These are phyloP conservation scores for Caenorhabditis afra DNA, from an alignment of 2,888 invertebrate genomes.

Conservation along the genomic window DNA sequence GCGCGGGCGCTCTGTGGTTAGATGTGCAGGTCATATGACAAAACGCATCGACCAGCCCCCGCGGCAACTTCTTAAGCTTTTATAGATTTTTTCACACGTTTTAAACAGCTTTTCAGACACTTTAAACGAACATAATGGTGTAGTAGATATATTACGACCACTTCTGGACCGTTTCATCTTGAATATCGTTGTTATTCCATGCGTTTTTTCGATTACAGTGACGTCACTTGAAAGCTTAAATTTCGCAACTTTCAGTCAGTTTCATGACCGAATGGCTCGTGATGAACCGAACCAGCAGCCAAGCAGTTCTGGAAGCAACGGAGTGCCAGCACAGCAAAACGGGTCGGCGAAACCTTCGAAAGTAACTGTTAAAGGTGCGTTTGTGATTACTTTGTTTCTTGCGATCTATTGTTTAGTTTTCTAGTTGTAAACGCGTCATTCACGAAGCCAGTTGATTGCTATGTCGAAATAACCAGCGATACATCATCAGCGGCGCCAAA, in stretches of 20 bases:
- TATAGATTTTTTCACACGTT: conserved; percentile 55
- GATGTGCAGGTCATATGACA: conserved; percentile 65
- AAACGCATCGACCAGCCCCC: conserved; percentile 26
- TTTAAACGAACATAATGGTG: not conserved
- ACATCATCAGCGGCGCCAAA: conserved; percentile 62
- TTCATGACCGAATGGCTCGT: conserved; percentile 60
- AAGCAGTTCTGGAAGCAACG: conserved; percentile 56
- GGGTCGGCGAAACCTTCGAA: conserved; percentile 57
- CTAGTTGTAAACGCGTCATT: conserved; percentile 76
- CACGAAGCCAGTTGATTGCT: conserved; percentile 74
- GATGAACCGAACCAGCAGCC: conserved; percentile 58
- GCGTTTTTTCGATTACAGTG: not conserved
- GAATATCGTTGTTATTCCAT: not conserved
- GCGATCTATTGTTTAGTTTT: no score
- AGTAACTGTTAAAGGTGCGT: conserved; percentile 62
- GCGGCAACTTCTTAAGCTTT: conserved; percentile 43
- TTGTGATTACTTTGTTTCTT: not conserved
- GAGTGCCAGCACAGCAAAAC: conserved; percentile 31
- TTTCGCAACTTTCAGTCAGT: conserved; percentile 33
- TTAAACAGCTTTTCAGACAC: conserved; percentile 12
- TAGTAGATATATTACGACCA: conserved; percentile 1
- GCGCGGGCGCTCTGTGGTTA: conserved; percentile 52
- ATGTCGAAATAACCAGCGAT: conserved; percentile 77
- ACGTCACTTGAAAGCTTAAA: conserved; percentile 25
- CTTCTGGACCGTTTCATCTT: conserved; percentile 3